These are phyloP conservation scores for Pandemis corylana DNA, from an alignment of 2,888 invertebrate genomes.

Conservation along the genomic window DNA sequence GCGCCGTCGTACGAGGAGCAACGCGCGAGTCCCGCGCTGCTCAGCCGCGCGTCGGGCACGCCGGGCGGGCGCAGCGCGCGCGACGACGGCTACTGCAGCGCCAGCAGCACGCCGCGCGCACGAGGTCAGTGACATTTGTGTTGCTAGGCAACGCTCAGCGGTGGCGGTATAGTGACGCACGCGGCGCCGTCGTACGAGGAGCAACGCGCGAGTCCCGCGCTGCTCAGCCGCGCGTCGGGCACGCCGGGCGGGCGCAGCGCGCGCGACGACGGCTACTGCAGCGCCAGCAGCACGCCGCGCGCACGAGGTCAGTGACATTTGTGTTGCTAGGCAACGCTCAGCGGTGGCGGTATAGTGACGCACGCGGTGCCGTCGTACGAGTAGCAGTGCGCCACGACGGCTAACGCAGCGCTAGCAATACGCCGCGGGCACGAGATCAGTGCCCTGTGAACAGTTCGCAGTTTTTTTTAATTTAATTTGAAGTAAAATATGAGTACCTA, in stretches of 20 bases:
- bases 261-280: slow-evolving; percentile 88
- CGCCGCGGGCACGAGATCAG: slow-evolving; percentile 66
- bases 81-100: slow-evolving; percentile 88
- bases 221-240: slow-evolving; percentile 67
- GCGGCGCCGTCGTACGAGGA: slow-evolving; percentile 79
- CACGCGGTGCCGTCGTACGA: slow-evolving; percentile 79
- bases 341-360: slow-evolving; percentile 66
- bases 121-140: slow-evolving; percentile 72
- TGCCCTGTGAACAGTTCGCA: neutral
- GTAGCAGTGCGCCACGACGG: slow-evolving; percentile 77
- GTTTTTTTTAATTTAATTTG: no score
- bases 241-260: slow-evolving; percentile 78
- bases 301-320: slow-evolving; percentile 81
- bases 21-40: slow-evolving; percentile 74
- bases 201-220: slow-evolving; percentile 76
- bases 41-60: slow-evolving; percentile 69
- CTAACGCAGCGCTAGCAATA: slow-evolving; percentile 67
- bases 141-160: slow-evolving; percentile 67
- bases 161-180: slow-evolving; percentile 70
- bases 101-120: slow-evolving; percentile 87
- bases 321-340: slow-evolving; percentile 65
- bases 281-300: slow-evolving; percentile 87
- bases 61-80: slow-evolving; percentile 79
- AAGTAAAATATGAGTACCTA: no score
- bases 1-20: slow-evolving; percentile 80